Evolutionary conservation across 2,797 vertebrate genomes (phyloP).

Genomic region (Poecilia picta): DNA sequence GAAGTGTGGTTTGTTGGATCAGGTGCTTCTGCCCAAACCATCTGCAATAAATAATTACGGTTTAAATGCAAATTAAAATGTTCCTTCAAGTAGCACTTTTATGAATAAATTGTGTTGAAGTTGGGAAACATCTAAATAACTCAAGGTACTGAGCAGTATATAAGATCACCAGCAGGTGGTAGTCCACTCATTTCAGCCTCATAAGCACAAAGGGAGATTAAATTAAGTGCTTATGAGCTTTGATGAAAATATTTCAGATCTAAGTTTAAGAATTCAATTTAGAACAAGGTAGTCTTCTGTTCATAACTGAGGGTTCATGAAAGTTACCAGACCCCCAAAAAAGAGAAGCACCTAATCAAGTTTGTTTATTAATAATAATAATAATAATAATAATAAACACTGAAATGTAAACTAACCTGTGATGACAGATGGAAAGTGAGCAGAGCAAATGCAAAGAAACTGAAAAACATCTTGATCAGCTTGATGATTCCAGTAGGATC

Average conservation of each 20-base stretch:
- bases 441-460: background rate
- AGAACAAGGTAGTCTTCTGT: background rate
- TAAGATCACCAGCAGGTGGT: fast-evolving
- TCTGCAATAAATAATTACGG: too few species aligned
- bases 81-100: background rate
- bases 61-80: background rate
- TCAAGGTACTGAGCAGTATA: background rate
- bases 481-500: background rate
- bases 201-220: background rate
- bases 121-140: background rate
- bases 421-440: background rate
- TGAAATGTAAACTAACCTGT: background rate
- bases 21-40: too few species aligned
- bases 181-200: background rate
- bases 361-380: too few species aligned
- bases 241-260: background rate
- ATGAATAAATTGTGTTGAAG: background rate
- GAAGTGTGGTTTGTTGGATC: too few species aligned
- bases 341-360: background rate
- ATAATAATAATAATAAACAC: background rate
- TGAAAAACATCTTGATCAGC: background rate
- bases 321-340: background rate
- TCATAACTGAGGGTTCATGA: too few species aligned
- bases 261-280: background rate
- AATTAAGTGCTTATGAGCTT: background rate